A percentile compares a stretch with the other conserved stretches of the same genome.
Conservation (phyloP, 1,140 invertebrate genomes). For the Ceratina japonica region DNA sequence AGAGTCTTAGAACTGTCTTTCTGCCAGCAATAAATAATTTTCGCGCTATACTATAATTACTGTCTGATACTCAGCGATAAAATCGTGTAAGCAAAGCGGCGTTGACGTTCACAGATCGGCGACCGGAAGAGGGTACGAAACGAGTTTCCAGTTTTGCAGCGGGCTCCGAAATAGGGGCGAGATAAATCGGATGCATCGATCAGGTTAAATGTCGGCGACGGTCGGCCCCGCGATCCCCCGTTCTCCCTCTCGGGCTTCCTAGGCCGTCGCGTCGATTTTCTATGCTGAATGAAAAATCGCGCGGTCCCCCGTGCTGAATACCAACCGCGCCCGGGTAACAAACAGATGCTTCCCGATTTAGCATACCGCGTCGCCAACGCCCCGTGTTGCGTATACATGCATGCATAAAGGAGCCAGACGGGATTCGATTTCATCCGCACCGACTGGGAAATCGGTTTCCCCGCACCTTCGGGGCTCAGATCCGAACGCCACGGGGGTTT, state of each 20-base stretch:
- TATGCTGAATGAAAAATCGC: conserved; percentile 47
- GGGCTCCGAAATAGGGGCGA: conserved; percentile 28
- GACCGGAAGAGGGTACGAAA: neutral
- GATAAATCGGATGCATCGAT: conserved; percentile 50
- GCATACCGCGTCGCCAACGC: conserved; percentile 36
- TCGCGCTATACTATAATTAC: too few species aligned
- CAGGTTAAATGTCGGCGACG: conserved; percentile 46
- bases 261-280: conserved; percentile 32
- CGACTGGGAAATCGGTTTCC: conserved; percentile 18
- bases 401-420: conserved; percentile 30
- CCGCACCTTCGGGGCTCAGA: neutral
- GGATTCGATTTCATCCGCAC: conserved; percentile 29
- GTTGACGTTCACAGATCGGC: conserved; percentile 28
- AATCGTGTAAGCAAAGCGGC: neutral
- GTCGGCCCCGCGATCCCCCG: neutral
- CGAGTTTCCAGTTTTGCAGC: conserved; percentile 31
- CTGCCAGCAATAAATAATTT: too few species aligned
- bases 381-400: conserved; percentile 39
- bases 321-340: conserved; percentile 26
- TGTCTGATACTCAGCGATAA: neutral
- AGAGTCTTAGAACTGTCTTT: too few species aligned
- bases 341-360: conserved; percentile 46
- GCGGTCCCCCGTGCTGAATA: conserved; percentile 31
- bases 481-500: neutral
- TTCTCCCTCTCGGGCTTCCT: conserved; percentile 18